Percentiles rank a stretch among this genome's conserved stretches.
These are phyloP conservation scores for Toxotes lorentzi DNA, from an alignment of 2,797 vertebrate species.

Conservation along the genomic window DNA sequence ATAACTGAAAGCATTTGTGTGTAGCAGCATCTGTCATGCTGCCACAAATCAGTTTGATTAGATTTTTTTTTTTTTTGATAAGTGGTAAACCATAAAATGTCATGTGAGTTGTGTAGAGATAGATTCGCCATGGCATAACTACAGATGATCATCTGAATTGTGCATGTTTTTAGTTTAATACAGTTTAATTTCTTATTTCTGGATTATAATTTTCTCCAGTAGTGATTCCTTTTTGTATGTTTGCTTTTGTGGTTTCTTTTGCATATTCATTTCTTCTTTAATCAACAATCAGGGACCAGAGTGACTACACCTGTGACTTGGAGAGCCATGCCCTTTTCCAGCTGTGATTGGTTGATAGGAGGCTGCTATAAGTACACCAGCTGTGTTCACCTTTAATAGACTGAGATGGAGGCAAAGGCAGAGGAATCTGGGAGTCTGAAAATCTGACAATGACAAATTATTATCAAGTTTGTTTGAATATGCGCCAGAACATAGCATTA, in stretches of 20 bases:
- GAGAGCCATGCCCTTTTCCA: not conserved
- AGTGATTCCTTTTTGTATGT: not conserved
- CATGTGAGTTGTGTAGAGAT: not conserved
- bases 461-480: not conserved
- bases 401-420: not conserved
- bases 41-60: slow-evolving; percentile 5
- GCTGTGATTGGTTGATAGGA: not conserved
- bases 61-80: not conserved
- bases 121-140: too few species aligned
- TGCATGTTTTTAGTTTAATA: not conserved
- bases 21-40: not conserved
- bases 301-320: not conserved
- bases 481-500: too few species aligned
- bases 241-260: not conserved
- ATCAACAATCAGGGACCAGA: not conserved
- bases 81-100: not conserved
- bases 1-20: slow-evolving; percentile 46
- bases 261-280: not conserved
- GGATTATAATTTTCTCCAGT: not conserved
- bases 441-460: too few species aligned
- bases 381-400: not conserved
- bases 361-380: not conserved
- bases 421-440: not conserved
- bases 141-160: not conserved
- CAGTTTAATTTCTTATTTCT: not conserved